Evolutionary conservation across 2,888 invertebrate species (phyloP).

Genomic region (Lamellibrachia columna): DNA sequence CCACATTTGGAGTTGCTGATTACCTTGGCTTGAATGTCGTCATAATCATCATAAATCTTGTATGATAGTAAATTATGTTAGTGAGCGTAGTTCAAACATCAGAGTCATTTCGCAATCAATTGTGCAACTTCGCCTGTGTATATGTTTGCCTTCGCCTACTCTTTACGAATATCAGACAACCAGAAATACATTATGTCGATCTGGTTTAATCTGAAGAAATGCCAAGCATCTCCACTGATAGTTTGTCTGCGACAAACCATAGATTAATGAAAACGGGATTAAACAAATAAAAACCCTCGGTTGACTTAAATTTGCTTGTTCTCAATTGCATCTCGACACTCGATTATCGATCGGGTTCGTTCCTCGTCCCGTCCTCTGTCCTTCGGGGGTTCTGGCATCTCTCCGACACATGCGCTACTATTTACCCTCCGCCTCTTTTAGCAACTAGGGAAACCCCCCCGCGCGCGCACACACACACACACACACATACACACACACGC

Average conservation of each 20-base stretch:
- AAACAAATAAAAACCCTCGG: background rate
- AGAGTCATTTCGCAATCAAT: background rate
- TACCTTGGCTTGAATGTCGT: no score
- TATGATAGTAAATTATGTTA: no score
- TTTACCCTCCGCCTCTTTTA: background rate
- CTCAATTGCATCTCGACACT: background rate
- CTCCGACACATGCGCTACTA: background rate
- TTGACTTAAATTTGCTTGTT: background rate
- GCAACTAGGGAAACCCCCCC: background rate
- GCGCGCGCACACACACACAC: background rate
- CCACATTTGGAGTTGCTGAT: no score
- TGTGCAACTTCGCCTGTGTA: background rate
- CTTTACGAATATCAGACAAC: background rate
- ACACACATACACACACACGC: background rate
- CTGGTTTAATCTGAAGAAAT: background rate
- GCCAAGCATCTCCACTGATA: background rate
- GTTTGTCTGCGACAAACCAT: background rate
- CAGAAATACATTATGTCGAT: background rate
- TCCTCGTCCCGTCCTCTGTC: background rate
- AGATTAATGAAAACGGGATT: background rate
- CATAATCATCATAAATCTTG: no score
- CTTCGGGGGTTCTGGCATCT: background rate
- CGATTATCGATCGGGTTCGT: background rate
- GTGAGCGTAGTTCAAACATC: no score
- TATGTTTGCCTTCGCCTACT: background rate